Conservation (phyloP, 1,140 invertebrate genomes). For the Tetramorium alpestre region DNA sequence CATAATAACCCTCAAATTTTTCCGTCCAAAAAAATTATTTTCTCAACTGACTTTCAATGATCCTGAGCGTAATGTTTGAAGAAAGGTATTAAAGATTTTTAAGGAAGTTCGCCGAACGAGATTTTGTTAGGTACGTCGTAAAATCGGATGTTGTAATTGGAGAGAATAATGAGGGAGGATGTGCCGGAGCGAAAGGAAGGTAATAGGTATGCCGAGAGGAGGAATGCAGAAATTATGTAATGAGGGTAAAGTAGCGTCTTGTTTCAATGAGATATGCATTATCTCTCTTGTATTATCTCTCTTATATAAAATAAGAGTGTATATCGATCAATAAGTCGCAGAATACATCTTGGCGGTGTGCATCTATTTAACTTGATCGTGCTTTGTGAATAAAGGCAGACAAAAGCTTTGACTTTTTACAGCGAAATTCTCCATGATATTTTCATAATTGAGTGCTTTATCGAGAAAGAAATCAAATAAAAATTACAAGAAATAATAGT, state of each 20-base stretch:
- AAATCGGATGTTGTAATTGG: conserved; percentile 57
- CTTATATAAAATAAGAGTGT: conserved; percentile 35
- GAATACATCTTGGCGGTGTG: background rate
- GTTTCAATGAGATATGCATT: conserved; percentile 47
- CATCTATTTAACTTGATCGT: conserved; percentile 12
- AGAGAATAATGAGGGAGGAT: conserved; percentile 51
- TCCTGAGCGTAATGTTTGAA: background rate
- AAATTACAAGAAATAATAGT: background rate
- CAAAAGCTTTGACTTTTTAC: conserved; percentile 28
- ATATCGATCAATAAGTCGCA: conserved; percentile 34
- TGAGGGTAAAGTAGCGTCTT: conserved; percentile 43
- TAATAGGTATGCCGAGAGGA: conserved; percentile 34
- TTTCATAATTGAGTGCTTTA: conserved; percentile 39
- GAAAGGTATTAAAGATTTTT: conserved; percentile 20
- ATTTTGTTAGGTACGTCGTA: conserved; percentile 31
- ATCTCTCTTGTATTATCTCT: conserved; percentile 23
- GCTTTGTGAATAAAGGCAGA: conserved; percentile 23
- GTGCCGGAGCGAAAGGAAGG: conserved; percentile 33
- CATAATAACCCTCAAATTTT: too few species aligned
- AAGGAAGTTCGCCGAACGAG: conserved; percentile 26
- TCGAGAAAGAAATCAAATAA: background rate
- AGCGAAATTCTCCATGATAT: conserved; percentile 17
- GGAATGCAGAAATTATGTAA: conserved; percentile 55
- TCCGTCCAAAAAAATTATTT: background rate
- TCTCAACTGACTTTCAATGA: background rate